Evolutionary conservation across 2,888 invertebrate genomes (phyloP), one percentile per base, ranked within the genome.

Genomic region (Acronicta alni): DNA sequence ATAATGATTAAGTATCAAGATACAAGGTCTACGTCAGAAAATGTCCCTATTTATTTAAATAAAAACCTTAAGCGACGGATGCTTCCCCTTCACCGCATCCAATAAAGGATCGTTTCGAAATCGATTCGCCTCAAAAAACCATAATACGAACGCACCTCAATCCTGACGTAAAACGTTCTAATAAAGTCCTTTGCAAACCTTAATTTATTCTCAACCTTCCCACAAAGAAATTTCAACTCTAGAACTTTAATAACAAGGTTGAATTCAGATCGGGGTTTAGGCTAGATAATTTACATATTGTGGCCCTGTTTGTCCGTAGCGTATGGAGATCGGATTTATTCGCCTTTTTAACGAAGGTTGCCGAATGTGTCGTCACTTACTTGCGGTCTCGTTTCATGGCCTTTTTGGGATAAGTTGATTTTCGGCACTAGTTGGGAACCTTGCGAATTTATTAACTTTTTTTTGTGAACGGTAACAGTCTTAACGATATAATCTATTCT

Each of bases 261-360:
- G 16, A 38, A 30, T 57, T 48, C 12, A 51, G 43, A 54, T 55
- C 18, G 16, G 4, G 30, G 35, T 35, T 42, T 38, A 0, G 5
- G 15, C 2, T 54, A n/a, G 38, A 41, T n/a, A 54, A 66, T 69
- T 65, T 69, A 30, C 61, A 57, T 69, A 55, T 43, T 54, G 57
- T 52, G 45, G 41, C 44, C 38, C 26, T 41, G 52, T 55, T 45
- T 52, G 60, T 54, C n/a, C 20, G 43, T 42, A 53, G 18, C 37
- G 18, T 46, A 39, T 15, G 53, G 38, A 30, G 48, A 49, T 51
- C 35, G 55, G 37, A 10, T 61, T 45, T 42, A 32, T 53, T 67
- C 62, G 60, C 48, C 51, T 60, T 48, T 45, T 4, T 30, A 30
- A 16, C 43, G 45, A 52, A 37, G 39, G 20, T 14, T 18, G 32